Conservation (phyloP, 2,797 vertebrate genomes). For the Limosa lapponica region DNA sequence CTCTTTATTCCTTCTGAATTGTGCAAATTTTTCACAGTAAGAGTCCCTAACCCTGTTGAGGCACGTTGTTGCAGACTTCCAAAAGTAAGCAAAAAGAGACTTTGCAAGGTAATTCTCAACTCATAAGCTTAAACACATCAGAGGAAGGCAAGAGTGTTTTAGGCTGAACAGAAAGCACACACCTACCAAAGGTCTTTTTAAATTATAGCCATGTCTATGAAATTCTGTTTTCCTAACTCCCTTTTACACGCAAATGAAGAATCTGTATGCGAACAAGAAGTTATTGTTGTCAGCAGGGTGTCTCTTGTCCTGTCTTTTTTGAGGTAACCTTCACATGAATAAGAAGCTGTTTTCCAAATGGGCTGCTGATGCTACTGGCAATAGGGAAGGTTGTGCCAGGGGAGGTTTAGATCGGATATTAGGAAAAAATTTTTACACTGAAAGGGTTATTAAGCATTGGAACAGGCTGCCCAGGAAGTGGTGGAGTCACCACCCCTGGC, state of each 20-base stretch:
- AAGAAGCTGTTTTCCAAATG: background rate
- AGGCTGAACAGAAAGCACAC: background rate
- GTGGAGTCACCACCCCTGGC: too few relatives aligned
- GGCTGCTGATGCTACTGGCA: background rate
- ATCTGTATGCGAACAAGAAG: background rate
- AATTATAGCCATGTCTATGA: background rate
- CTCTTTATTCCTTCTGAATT: background rate
- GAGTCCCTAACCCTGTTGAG: background rate
- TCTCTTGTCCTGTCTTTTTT: background rate
- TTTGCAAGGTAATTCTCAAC: background rate
- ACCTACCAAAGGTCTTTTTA: background rate
- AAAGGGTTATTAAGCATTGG: too few relatives aligned
- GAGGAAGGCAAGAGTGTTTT: background rate
- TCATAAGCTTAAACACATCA: background rate
- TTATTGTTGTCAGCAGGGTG: background rate
- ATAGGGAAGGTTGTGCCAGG: too few relatives aligned
- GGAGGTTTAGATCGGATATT: too few relatives aligned
- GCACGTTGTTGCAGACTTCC: background rate
- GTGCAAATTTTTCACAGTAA: background rate
- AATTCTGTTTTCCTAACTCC: background rate
- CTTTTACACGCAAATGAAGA: slow-evolving; percentile 20
- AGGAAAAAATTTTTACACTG: too few relatives aligned
- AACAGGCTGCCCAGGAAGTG: too few relatives aligned
- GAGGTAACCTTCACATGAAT: background rate
- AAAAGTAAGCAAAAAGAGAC: background rate